phyloP scores from a whole-genome alignment of 2,113 vertebrate genomes.

The Onychostruthus taczanowskii region DNA sequence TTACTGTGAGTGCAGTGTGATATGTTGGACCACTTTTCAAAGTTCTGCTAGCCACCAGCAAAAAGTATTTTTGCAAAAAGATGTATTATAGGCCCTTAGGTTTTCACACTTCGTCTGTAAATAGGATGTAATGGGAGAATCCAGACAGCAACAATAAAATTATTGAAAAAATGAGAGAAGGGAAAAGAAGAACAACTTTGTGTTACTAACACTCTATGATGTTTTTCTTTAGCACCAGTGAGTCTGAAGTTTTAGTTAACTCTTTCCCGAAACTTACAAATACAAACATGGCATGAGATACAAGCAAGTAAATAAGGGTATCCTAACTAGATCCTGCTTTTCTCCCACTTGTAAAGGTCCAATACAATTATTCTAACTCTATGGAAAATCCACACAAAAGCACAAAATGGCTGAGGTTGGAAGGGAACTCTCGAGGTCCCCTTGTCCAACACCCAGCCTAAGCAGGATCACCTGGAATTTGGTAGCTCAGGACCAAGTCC shows the following conservation, averaged over 20 bases:
- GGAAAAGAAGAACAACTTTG: neutral
- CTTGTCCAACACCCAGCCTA: neutral
- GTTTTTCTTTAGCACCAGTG: neutral
- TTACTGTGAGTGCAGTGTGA: neutral
- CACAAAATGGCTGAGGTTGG: neutral
- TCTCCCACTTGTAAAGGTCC: neutral
- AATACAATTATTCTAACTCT: neutral
- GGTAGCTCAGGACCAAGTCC: neutral
- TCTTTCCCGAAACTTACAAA: neutral
- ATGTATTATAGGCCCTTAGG: neutral
- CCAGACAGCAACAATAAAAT: neutral
- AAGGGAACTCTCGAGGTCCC: neutral
- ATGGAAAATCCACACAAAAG: neutral
- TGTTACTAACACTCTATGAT: neutral
- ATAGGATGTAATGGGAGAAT: neutral
- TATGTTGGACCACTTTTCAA: neutral
- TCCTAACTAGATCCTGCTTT: neutral
- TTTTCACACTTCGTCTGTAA: neutral
- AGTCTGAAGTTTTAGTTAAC: neutral
- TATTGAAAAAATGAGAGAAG: neutral
- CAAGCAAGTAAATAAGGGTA: neutral
- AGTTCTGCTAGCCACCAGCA: neutral
- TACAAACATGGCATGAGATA: neutral
- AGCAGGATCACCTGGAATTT: neutral
- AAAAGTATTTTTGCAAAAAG: neutral